These are phyloP conservation scores for Metellina segmentata DNA, from an alignment of 2,888 invertebrate species.

Conservation along the genomic window DNA sequence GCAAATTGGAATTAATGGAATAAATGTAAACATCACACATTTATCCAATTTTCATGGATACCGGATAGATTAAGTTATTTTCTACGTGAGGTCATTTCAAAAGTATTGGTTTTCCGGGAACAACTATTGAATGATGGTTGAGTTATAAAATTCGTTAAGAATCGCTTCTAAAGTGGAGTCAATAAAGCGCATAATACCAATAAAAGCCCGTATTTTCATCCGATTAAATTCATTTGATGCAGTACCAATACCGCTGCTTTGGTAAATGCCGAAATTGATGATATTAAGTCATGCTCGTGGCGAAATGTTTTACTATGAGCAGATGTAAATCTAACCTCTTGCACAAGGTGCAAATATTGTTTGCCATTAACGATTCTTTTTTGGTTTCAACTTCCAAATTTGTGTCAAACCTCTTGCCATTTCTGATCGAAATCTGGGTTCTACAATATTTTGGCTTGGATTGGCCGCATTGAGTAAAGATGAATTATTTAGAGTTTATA, in stretches of 20 bases:
- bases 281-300: background rate
- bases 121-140: background rate
- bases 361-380: too few species aligned
- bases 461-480: too few species aligned
- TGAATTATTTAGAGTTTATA: too few species aligned
- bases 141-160: background rate
- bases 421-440: too few species aligned
- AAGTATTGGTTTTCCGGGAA: background rate
- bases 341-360: too few species aligned
- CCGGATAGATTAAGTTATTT: slow-evolving; percentile 12
- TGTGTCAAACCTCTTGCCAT: too few species aligned
- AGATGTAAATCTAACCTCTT: too few species aligned
- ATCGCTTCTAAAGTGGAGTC: background rate
- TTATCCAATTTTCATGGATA: slow-evolving; percentile 13
- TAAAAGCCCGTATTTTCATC: background rate
- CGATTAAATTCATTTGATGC: background rate
- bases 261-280: background rate
- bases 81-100: background rate
- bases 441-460: too few species aligned
- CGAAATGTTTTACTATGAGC: background rate
- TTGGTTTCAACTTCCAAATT: too few species aligned
- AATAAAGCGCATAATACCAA: background rate
- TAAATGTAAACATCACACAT: slow-evolving; percentile 43
- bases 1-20: slow-evolving; percentile 52
- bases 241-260: background rate